A percentile compares a stretch with the other conserved stretches of the same genome.
Evolutionary conservation across 2,113 vertebrate species (phyloP).

Genomic region (Hydrochoerus hydrochaeris): DNA sequence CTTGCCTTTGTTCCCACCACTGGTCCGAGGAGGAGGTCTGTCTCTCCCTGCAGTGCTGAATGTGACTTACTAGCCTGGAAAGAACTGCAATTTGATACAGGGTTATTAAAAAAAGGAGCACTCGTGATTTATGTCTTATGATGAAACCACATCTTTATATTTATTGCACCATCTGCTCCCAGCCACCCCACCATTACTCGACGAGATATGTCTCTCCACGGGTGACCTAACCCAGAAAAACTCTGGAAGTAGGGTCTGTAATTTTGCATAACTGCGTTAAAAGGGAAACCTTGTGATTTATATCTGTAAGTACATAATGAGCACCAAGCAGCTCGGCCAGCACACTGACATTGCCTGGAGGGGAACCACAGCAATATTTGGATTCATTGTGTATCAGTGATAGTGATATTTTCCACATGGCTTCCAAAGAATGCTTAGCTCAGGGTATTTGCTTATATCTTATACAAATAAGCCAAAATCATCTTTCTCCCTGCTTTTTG

Average conservation of each 20-base stretch:
- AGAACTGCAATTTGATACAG: not conserved
- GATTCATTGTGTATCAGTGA: constrained; percentile 27
- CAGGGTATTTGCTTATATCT: constrained; percentile 2
- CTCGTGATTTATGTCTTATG: constrained; percentile 25
- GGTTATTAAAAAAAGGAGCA: constrained; percentile 30
- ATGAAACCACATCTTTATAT: not conserved
- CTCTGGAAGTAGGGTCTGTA: not conserved
- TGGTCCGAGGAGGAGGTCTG: not conserved
- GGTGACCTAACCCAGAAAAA: constrained; percentile 34
- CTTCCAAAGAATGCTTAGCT: constrained; percentile 49
- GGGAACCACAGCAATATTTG: constrained; percentile 34
- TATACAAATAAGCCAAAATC: constrained; percentile 24
- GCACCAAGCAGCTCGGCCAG: constrained; percentile 3
- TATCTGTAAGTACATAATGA: constrained; percentile 1
- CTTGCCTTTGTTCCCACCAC: not conserved
- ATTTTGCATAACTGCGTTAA: constrained; percentile 38
- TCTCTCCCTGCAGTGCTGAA: not conserved
- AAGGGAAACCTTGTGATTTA: constrained; percentile 39
- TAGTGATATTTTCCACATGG: constrained; percentile 63
- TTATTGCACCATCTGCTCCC: constrained; percentile 8
- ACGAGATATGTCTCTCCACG: not conserved
- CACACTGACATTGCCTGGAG: constrained; percentile 51
- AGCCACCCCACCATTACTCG: not conserved
- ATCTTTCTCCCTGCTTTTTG: not conserved
- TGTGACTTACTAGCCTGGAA: not conserved